Conservation (phyloP, 1,140 invertebrate genomes). For the Chironomus tepperi region DNA sequence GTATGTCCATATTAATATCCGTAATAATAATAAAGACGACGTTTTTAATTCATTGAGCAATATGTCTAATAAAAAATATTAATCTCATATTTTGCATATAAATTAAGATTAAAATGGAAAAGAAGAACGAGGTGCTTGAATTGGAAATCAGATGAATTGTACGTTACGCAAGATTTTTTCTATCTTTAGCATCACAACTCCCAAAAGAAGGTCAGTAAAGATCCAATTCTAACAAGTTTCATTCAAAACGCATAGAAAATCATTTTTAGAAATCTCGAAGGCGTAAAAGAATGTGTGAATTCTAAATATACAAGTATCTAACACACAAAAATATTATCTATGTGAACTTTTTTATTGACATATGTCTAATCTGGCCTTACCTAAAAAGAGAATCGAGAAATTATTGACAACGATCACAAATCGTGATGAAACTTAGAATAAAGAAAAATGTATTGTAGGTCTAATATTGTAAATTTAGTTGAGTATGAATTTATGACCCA, state of each 20-base stretch:
- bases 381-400: not conserved
- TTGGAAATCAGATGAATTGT: not conserved
- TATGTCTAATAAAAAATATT: not conserved
- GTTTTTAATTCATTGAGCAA: not conserved
- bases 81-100: not conserved
- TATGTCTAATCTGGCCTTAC: not conserved
- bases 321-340: too few species aligned
- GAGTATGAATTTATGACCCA: not conserved
- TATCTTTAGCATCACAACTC: too few species aligned
- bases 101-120: not conserved
- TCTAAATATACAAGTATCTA: too few species aligned
- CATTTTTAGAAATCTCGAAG: too few species aligned
- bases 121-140: not conserved
- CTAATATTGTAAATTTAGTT: constrained; percentile 1
- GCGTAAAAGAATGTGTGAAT: too few species aligned
- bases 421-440: not conserved
- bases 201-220: not conserved
- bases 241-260: not conserved
- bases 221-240: not conserved
- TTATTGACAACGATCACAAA: not conserved
- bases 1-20: too few species aligned
- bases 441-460: not conserved
- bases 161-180: not conserved
- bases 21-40: not conserved
- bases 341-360: not conserved